Evolutionary conservation across 92 coral and sea anemone genomes (phyloP), one percentile per base, ranked within the genome.

Genomic region (Palythoa grandiflora): DNA sequence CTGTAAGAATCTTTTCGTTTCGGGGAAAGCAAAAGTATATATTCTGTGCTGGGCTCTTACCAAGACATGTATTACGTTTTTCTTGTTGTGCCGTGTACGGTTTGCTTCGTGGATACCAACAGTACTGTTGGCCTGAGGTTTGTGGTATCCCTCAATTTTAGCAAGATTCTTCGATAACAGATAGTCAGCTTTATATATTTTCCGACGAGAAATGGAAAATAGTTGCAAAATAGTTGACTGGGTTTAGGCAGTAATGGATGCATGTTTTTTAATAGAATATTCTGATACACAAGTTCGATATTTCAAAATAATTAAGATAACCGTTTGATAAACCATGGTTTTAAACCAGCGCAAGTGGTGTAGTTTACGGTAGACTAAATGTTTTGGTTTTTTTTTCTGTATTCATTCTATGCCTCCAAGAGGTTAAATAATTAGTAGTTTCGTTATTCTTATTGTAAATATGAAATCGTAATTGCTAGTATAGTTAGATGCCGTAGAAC

Each of bases 321-420:
- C 21, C 80, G 6, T 39, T 36, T 39, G 16, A 20, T 66, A 40
- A 40, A 48, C 44, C 63, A 12, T 48, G 86, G 86, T 81, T 81
- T 1, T 40, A 66, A 81, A 81, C 86, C 86, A 17, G 39, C 28
- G 53, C 63, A 57, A 15, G 51, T 66, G 11, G 80, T 50, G 57
- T 76, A 76, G 39, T 77, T 28, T 13, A 20, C 9, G 14, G 66
- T 35, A 10, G 37, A 47, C 21, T 51, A n/a, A 53, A 51, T 48
- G 38, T 20, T 61, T 50, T n/a, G n/a, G n/a, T n/a, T 13, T n/a
- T 52, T 38, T 21, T 21, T 77, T 54, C 12, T 13, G 12, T 21
- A 28, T 20, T 5, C 9, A 12, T 76, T 20, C 15, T 10, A 21
- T 2, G 9, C 86, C 86, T 81, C 86, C 75, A 65, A 81, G 86